Evolutionary conservation across 2,888 invertebrate species (phyloP).

Genomic region (Limulus polyphemus): DNA sequence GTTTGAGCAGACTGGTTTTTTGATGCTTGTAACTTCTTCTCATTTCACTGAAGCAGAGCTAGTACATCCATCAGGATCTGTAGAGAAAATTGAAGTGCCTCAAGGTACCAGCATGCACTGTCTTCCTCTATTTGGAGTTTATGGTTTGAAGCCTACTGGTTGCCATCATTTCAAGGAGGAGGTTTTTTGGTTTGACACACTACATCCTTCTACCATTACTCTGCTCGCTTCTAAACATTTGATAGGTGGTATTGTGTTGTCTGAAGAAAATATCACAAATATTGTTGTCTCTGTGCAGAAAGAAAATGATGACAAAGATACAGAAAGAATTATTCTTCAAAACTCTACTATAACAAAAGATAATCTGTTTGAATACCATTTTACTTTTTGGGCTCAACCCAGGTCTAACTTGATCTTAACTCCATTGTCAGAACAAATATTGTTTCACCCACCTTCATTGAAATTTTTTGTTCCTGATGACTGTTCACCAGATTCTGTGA

Average conservation of each 20-base stretch:
- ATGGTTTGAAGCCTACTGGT: constrained; percentile 57
- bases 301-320: constrained; percentile 29
- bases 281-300: constrained; percentile 24
- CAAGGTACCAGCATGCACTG: constrained; percentile 61
- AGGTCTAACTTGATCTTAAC: constrained; percentile 20
- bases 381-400: constrained; percentile 21
- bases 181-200: constrained; percentile 42
- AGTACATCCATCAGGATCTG: constrained; percentile 27
- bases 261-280: constrained; percentile 33
- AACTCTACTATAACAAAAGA: constrained; percentile 10
- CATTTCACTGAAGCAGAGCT: constrained; percentile 49
- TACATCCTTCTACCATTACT: constrained; percentile 32
- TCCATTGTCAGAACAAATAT: constrained; percentile 22
- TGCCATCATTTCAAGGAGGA: constrained; percentile 60
- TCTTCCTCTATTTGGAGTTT: constrained; percentile 53
- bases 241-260: constrained; percentile 35
- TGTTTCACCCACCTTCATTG: constrained; percentile 25
- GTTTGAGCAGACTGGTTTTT: constrained; percentile 68
- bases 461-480: constrained; percentile 35
- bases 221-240: constrained; percentile 30
- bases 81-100: constrained; percentile 39
- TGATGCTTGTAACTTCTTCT: constrained; percentile 55
- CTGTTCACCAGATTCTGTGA: constrained; percentile 52
- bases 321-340: constrained; percentile 11
- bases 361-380: constrained; percentile 15